phyloP scores from a whole-genome alignment of 2,797 vertebrate genomes.

The Chromobotia macracanthus region DNA sequence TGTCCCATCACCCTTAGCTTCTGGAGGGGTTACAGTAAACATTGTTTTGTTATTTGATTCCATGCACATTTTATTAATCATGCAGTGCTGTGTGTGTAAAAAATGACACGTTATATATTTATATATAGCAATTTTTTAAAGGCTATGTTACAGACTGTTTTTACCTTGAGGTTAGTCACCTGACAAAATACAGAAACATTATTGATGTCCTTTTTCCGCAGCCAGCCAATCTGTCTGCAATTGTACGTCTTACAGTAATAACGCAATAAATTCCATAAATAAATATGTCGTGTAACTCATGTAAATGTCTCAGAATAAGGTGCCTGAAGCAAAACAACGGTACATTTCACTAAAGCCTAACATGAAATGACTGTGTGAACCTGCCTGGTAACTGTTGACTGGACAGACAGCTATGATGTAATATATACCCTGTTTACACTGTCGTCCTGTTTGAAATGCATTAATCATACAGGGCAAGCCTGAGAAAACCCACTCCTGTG shows the following conservation, averaged over 20 bases:
- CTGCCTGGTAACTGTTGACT: conserved; percentile 46
- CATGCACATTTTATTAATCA: conserved; percentile 4
- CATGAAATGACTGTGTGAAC: conserved; percentile 35
- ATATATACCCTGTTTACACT: conserved; percentile 53
- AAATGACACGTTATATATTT: background rate
- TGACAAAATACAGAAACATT: conserved; percentile 24
- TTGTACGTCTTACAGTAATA: background rate
- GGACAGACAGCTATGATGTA: conserved; percentile 52
- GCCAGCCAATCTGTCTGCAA: conserved; percentile 21
- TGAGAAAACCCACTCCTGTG: conserved; percentile 53
- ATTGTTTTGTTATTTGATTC: conserved; percentile 12
- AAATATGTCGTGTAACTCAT: conserved; percentile 9
- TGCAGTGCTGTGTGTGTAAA: background rate
- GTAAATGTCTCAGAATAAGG: conserved; percentile 23
- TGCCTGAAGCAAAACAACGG: conserved; percentile 30
- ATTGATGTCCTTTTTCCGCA: conserved; percentile 8
- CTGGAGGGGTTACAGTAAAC: background rate
- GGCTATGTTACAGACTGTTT: background rate
- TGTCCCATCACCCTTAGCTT: background rate
- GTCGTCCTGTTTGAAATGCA: conserved; percentile 42
- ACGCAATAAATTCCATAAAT: conserved; percentile 18
- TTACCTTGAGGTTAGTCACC: conserved; percentile 10
- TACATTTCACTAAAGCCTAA: conserved; percentile 44
- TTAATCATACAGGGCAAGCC: conserved; percentile 52
- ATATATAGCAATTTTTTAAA: conserved; percentile 1